Evolutionary conservation across 2,797 vertebrate genomes (phyloP).

Genomic region (Phoebastria nigripes): DNA sequence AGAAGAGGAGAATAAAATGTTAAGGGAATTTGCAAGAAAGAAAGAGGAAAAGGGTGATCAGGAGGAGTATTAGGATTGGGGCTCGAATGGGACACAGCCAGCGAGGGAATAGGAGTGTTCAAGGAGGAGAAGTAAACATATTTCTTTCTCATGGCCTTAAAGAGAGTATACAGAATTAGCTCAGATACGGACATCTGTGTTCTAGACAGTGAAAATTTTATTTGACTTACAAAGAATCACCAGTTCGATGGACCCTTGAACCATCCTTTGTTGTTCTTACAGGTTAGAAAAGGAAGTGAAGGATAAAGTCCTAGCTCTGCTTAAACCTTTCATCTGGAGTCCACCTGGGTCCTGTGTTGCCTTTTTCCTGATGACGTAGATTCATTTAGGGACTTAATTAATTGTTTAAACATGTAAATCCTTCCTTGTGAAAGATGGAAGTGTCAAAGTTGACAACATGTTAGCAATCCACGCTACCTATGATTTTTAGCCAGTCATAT

Average conservation of each 20-base stretch:
- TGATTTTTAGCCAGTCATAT: background rate
- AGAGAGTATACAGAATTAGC: background rate
- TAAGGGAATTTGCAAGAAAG: background rate
- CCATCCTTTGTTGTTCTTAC: background rate
- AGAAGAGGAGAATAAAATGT: background rate
- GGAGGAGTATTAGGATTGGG: accelerated
- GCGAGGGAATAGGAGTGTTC: background rate
- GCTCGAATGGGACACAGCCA: background rate
- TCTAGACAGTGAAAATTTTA: background rate
- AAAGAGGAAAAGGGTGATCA: background rate
- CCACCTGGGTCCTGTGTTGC: background rate
- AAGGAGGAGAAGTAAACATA: background rate
- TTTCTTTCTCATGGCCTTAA: background rate
- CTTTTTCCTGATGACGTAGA: background rate
- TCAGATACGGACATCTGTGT: background rate
- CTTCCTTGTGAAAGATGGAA: background rate
- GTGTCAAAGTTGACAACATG: background rate
- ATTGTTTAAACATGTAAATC: background rate
- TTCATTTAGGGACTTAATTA: background rate
- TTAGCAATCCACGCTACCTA: background rate
- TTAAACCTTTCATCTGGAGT: background rate
- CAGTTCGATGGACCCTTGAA: background rate
- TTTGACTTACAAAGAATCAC: background rate
- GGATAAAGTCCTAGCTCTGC: background rate
- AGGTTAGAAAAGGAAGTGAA: background rate